Conservation (phyloP, 2,888 invertebrate genomes). For the Ormyrus labotus region DNA sequence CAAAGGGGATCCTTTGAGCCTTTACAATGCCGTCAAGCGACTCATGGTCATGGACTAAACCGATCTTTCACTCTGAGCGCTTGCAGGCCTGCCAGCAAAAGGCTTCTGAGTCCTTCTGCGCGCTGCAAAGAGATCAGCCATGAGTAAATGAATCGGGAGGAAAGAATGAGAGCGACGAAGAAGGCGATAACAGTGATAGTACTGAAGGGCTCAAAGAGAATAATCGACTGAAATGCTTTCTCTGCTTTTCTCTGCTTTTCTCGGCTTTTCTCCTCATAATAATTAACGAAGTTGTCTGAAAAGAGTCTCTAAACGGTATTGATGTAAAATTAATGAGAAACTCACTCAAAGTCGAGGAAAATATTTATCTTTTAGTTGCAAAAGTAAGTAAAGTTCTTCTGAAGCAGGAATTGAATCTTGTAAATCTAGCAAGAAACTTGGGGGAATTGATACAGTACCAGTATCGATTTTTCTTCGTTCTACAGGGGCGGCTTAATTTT, state of each 20-base stretch:
- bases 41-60: constrained; percentile 50
- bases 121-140: constrained; percentile 34
- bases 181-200: background rate
- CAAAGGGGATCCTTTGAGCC: constrained; percentile 50
- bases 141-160: constrained; percentile 24
- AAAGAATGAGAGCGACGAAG: background rate
- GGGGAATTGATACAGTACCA: too few species aligned
- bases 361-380: too few species aligned
- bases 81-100: background rate
- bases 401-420: too few species aligned
- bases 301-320: too few species aligned
- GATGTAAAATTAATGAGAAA: too few species aligned
- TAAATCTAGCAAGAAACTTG: background rate
- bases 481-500: constrained; percentile 29
- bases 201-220: too few species aligned
- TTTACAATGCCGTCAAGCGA: constrained; percentile 51
- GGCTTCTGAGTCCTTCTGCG: background rate
- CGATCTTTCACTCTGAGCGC: background rate
- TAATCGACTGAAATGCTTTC: too few species aligned
- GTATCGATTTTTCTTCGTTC: constrained; percentile 20
- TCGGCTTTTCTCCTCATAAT: too few species aligned
- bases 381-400: too few species aligned
- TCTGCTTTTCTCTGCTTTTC: too few species aligned
- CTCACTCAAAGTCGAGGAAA: too few species aligned
- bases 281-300: too few species aligned